Percentiles rank a stretch among this genome's conserved stretches.
phyloP scores from a whole-genome alignment of 2,113 vertebrate species.

The Epinephelus moara region DNA sequence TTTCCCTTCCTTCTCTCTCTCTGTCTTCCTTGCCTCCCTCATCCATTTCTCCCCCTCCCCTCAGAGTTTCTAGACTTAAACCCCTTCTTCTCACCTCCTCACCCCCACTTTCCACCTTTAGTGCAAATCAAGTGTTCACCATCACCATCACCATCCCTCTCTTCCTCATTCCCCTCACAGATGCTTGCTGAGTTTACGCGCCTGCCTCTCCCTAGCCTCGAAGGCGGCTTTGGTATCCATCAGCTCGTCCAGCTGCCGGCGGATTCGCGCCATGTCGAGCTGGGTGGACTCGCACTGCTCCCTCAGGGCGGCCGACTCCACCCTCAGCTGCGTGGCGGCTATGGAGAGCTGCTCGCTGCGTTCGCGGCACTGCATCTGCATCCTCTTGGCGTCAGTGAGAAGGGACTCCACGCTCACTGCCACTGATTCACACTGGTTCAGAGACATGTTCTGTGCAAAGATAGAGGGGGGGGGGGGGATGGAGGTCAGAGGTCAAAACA shows the following conservation, averaged over 20 bases:
- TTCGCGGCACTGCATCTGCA: conserved; percentile 77
- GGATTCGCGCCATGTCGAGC: conserved; percentile 78
- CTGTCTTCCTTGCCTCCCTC: neutral
- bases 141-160: neutral
- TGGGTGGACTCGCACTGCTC: conserved; percentile 78
- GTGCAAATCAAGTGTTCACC: neutral
- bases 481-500: conserved; percentile 20
- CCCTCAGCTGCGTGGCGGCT: conserved; percentile 70
- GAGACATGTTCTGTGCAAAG: conserved; percentile 64
- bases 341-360: conserved; percentile 72
- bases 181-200: conserved; percentile 78
- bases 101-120: neutral
- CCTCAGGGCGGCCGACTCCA: conserved; percentile 73
- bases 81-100: neutral
- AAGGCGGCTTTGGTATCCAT: conserved; percentile 74
- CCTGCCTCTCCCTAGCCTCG: conserved; percentile 78
- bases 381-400: conserved; percentile 70
- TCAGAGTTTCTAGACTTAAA: neutral
- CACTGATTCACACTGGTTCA: conserved; percentile 73
- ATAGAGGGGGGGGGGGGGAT: neutral
- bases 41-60: neutral
- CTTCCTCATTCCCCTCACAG: conserved; percentile 72
- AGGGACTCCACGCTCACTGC: conserved; percentile 77
- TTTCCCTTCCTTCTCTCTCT: neutral
- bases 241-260: conserved; percentile 76